phyloP scores from a whole-genome alignment of 2,113 vertebrate species.

The Gorsachius goisagi region DNA sequence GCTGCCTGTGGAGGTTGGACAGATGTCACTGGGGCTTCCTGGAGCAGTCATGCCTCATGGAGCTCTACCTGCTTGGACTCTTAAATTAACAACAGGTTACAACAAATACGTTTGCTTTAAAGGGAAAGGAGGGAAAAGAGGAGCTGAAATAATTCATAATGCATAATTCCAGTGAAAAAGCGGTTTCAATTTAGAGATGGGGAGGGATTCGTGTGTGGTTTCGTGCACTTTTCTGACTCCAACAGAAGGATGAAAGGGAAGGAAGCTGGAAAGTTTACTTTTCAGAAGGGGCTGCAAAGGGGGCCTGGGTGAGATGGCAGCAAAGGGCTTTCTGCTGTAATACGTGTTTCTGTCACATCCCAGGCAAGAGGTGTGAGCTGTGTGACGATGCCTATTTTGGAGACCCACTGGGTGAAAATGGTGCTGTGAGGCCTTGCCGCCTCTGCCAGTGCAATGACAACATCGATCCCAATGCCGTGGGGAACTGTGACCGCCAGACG shows the following conservation, averaged over 20 bases:
- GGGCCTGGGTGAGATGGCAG: neutral
- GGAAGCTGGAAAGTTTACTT: neutral
- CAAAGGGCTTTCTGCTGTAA: neutral
- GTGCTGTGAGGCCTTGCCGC: constrained; percentile 79
- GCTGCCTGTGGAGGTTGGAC: neutral
- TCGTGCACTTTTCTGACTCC: neutral
- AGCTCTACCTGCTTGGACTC: neutral
- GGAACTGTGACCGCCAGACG: constrained; percentile 84
- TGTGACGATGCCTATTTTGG: constrained; percentile 96
- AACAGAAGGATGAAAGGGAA: neutral
- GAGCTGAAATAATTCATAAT: neutral
- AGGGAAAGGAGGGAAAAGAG: neutral
- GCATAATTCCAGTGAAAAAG: neutral
- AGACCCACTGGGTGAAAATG: constrained; percentile 82
- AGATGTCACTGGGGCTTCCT: neutral
- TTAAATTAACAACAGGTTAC: neutral
- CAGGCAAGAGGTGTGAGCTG: constrained; percentile 94
- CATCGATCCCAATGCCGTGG: constrained; percentile 85
- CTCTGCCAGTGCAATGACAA: constrained; percentile 92
- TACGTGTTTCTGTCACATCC: rapidly evolving
- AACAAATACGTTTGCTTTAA: neutral
- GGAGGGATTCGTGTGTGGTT: neutral
- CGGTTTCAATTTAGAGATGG: neutral
- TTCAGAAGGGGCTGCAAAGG: neutral
- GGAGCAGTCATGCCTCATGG: neutral